Base-by-base conservation (phyloP, 2,797 vertebrate genomes). In the Scarus forsteni region DNA sequence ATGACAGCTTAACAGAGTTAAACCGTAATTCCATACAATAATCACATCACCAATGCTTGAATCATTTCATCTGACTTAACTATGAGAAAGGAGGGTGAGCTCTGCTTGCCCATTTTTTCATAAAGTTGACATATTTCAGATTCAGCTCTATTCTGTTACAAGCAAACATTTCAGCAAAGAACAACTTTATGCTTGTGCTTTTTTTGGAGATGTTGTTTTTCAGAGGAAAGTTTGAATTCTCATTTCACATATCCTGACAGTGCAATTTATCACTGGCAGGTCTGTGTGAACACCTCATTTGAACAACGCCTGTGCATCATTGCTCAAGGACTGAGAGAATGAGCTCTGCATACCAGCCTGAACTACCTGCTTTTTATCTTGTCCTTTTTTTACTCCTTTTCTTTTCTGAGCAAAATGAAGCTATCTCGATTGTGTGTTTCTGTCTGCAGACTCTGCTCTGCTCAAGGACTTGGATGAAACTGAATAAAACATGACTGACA, bases 401-500 rank as follows among this genome's bases (percentile, higher is more conserved):
- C 35, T 59, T 58, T 69, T 44, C 72, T 51, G 14, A 57, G 60
- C 57, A 70, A 72, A 91, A 86, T 83, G 60, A 92, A 88, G 80
- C 75, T 14, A 73, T 89, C 81, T 75, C 4, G 27, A 74, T 84
- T 66, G 73, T 74, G 73, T 74, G 72, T 75, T 83, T 81, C 50
- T 60, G 68, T 74, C 81, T 74, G 68, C 51, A 1, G 56, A 58
- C 59, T 66, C 65, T 49, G 58, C 75, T 70, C 45, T 62, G 67
- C 87, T 89, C 83, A 79, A 87, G 84, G 85, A 90, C 78, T 70
- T 53, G 66, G 79, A 81, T 77, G 45, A 70, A 82, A 75, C 83
- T 87, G 86, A 88, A 91, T 91, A 90, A 92, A 91, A 89, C 75
- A 86, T 86, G 79, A 79, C 79, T 73, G 86, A 77, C 85, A 77